Evolutionary conservation across 2,113 vertebrate genomes (phyloP).

Genomic region (Phalacrocorax pelagicus): DNA sequence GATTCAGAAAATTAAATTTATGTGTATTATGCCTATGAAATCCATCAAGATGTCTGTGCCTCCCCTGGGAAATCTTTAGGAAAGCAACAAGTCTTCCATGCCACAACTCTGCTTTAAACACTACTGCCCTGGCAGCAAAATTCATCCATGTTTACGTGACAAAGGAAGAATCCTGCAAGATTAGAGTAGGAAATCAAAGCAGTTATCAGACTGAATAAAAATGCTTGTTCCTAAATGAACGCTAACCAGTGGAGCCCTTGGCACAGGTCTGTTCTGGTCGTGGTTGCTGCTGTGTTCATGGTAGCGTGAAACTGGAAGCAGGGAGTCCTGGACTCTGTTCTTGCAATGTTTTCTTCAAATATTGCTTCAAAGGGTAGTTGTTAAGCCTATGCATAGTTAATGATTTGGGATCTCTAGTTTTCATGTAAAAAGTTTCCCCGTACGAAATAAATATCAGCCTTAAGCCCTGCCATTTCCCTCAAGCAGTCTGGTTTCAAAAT

Average conservation of each 20-base stretch:
- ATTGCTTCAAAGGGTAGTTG: background rate
- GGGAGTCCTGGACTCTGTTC: background rate
- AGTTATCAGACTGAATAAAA: background rate
- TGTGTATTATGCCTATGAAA: background rate
- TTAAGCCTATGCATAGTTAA: background rate
- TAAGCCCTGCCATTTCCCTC: background rate
- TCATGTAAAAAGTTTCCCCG: background rate
- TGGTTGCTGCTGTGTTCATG: accelerated
- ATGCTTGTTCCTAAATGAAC: background rate
- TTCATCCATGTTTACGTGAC: background rate
- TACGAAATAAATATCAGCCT: background rate
- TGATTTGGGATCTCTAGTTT: conserved; percentile 35
- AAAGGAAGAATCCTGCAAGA: background rate
- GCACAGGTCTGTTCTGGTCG: background rate
- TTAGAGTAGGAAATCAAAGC: background rate
- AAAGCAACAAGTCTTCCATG: background rate
- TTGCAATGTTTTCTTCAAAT: background rate
- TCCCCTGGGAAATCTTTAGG: background rate
- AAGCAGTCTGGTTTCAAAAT: conserved; percentile 25
- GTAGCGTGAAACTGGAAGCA: background rate
- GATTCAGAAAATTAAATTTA: background rate
- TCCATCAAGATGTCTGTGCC: background rate
- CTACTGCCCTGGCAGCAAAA: background rate
- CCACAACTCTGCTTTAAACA: background rate
- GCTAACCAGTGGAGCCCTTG: accelerated